These are phyloP conservation scores for Schrankia costaestrigalis DNA, from an alignment of 2,888 invertebrate genomes.

Conservation along the genomic window DNA sequence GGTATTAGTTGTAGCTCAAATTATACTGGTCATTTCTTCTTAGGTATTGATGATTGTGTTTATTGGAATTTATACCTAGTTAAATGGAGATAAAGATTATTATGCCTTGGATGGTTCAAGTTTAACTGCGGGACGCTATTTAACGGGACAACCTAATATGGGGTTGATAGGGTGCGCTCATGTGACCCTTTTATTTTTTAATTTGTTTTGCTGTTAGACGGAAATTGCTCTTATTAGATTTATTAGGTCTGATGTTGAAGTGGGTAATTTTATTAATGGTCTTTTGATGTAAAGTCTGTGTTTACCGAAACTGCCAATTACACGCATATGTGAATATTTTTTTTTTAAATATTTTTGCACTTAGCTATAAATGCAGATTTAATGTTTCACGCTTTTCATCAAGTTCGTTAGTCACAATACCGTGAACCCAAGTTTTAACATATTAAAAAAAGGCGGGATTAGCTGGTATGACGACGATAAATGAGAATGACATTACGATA, in stretches of 20 bases:
- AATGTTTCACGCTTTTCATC: too few species aligned
- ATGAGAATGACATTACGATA: too few species aligned
- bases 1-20: constrained; percentile 10
- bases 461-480: too few species aligned
- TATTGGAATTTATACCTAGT: constrained; percentile 17
- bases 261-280: too few species aligned
- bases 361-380: too few species aligned
- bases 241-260: constrained; percentile 11
- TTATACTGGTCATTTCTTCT: constrained; percentile 10
- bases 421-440: too few species aligned
- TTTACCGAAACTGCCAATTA: too few species aligned
- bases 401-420: too few species aligned
- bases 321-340: too few species aligned
- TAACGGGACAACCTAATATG: constrained; percentile 57
- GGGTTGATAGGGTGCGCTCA: constrained; percentile 43
- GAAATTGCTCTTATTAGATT: constrained; percentile 10
- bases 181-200: constrained; percentile 23
- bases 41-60: constrained; percentile 9
- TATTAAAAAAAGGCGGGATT: too few species aligned
- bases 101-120: constrained; percentile 16
- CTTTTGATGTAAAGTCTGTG: too few species aligned
- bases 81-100: constrained; percentile 15
- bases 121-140: constrained; percentile 15
- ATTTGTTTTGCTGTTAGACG: constrained; percentile 13
- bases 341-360: too few species aligned